A percentile compares a stretch with the other conserved stretches of the same genome.
These are phyloP conservation scores for Pogonomyrmex californicus DNA, from an alignment of 1,140 invertebrate genomes.

Conservation along the genomic window DNA sequence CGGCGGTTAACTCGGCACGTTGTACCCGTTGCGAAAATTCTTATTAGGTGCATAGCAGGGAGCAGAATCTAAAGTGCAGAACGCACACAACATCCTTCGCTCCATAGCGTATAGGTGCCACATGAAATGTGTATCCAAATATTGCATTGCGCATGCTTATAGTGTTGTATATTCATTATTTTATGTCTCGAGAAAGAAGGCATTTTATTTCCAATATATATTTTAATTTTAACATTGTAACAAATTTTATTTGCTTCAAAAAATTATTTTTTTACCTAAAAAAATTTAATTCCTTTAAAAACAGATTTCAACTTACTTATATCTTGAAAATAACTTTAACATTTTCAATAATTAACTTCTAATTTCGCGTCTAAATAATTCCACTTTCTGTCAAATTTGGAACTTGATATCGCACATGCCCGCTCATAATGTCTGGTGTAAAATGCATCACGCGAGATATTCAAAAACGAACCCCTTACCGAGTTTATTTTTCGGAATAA, in stretches of 20 bases:
- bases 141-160: not conserved
- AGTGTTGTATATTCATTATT: not conserved
- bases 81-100: not conserved
- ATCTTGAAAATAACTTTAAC: not conserved
- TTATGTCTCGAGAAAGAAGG: not conserved
- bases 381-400: not conserved
- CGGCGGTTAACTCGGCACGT: slow-evolving; percentile 33
- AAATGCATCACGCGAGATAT: not conserved
- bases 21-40: slow-evolving; percentile 56
- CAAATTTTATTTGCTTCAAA: not conserved
- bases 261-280: not conserved
- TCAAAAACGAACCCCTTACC: not conserved
- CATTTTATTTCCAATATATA: not conserved
- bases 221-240: not conserved
- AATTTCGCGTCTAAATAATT: not conserved
- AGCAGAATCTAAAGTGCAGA: not conserved
- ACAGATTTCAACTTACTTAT: not conserved
- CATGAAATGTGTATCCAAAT: not conserved
- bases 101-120: not conserved
- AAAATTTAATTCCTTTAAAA: not conserved
- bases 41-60: not conserved
- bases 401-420: not conserved
- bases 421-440: not conserved
- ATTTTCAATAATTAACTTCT: not conserved
- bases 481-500: not conserved